Evolutionary conservation across 2,888 invertebrate genomes (phyloP).

Genomic region (Trichacis sp.): DNA sequence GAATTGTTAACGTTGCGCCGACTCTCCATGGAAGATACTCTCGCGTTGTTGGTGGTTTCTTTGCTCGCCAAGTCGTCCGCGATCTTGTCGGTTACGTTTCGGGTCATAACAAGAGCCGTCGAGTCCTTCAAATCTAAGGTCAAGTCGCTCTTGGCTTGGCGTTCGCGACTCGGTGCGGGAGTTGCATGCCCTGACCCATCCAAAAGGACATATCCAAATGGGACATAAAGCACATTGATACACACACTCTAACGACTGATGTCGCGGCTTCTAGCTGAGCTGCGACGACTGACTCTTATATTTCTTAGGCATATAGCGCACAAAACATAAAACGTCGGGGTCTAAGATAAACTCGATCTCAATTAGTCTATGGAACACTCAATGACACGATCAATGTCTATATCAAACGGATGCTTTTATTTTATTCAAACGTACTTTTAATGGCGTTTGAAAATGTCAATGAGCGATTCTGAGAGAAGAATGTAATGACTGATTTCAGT

Average conservation of each 20-base stretch:
- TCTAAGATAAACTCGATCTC: slow-evolving; percentile 58
- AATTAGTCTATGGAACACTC: slow-evolving; percentile 58
- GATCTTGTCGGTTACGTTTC: slow-evolving; percentile 66
- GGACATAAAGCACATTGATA: slow-evolving; percentile 70
- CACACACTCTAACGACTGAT: no score
- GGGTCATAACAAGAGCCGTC: slow-evolving; percentile 30
- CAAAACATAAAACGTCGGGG: slow-evolving; percentile 42
- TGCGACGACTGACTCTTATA: slow-evolving; percentile 46
- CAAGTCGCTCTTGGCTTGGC: slow-evolving; percentile 56
- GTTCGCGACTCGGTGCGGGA: no score
- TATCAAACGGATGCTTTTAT: slow-evolving; percentile 56
- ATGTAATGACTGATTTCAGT: background rate
- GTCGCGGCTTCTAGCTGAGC: slow-evolving; percentile 63
- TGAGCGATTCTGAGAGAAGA: slow-evolving; percentile 26
- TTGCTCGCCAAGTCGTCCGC: slow-evolving; percentile 50
- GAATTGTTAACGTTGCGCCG: no score
- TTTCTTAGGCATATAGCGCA: no score
- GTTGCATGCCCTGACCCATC: slow-evolving; percentile 69
- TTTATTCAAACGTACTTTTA: slow-evolving; percentile 52
- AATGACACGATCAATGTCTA: slow-evolving; percentile 55
- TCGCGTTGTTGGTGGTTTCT: slow-evolving; percentile 9
- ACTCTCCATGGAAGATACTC: no score
- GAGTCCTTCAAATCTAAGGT: slow-evolving; percentile 58
- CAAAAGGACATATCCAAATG: slow-evolving; percentile 68
- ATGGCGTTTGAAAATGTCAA: slow-evolving; percentile 54